Evolutionary conservation across 2,888 invertebrate genomes (phyloP), one percentile per base, ranked within the genome.

Genomic region (Notodromas monacha): DNA sequence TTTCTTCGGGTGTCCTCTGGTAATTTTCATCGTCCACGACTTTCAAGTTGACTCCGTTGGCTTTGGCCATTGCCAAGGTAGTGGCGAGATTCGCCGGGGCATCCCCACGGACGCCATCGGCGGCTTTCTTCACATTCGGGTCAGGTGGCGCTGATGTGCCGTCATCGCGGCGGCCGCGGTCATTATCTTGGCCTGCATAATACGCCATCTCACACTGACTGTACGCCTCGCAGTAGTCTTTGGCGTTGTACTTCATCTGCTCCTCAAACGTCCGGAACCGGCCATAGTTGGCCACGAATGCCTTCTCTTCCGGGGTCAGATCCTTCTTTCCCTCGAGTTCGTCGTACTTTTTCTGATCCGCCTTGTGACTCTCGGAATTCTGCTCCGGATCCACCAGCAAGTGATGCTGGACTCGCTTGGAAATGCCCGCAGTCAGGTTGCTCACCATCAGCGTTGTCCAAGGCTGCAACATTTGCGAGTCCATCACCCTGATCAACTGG

Each of bases 131-230:
- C 6, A 21, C 21, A 21, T 21, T 21, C 21, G 21, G 8, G 21
- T 21, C 21, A 6, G 21, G 21, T n/a, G n/a, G n/a, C n/a, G n/a
- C n/a, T n/a, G n/a, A n/a, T n/a, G 21, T 21, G 21, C 21, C 21
- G 8, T 21, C 8, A 21, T n/a, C 21, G n/a, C n/a, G 21, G 21
- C n/a, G 21, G 21, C 21, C 21, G 21, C 21, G 8, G n/a, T n/a
- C n/a, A n/a, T n/a, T n/a, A 21, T 21, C 21, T 21, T 21, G 21
- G 21, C 21, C 21, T 21, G 21, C 21, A 21, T 21, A n/a, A n/a
- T 21, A 21, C 8, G 21, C 21, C 21, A 21, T 21, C n/a, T 21
- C 21, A 21, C 21, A 21, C 21, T 21, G 21, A 21, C 21, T 21
- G 21, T 21, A 21, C 21, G 21, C 21, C 21, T 8, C 21, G 21